Conservation (phyloP, 2,797 vertebrate species). For the Vipera latastei region DNA sequence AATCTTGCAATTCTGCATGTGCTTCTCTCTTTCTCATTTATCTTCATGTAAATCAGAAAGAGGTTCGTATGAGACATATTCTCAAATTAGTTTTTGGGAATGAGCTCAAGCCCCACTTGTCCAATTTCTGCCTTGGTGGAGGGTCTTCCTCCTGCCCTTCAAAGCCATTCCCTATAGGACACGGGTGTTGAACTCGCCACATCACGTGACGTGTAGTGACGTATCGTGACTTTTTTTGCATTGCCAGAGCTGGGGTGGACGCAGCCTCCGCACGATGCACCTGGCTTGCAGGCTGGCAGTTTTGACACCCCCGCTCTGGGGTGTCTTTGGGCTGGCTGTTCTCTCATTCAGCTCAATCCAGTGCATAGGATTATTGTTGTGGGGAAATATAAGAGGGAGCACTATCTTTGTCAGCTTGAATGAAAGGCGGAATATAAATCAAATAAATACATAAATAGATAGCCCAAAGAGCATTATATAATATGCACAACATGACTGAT, state of each 20-base stretch:
- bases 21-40: background rate
- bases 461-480: background rate
- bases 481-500: background rate
- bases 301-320: too few species aligned
- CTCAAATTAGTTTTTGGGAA: background rate
- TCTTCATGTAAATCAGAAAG: background rate
- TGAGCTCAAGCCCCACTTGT: background rate
- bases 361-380: background rate
- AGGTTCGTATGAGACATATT: background rate
- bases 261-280: too few species aligned
- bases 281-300: too few species aligned
- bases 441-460: background rate
- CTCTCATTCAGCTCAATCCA: background rate
- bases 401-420: background rate
- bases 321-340: too few species aligned
- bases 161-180: background rate
- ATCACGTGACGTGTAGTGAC: rapidly evolving
- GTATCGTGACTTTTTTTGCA: too few species aligned
- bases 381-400: too few species aligned
- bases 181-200: too few species aligned
- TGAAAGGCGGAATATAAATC: background rate
- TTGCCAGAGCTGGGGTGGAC: too few species aligned
- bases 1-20: background rate
- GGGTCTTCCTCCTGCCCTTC: background rate
- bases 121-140: background rate